Conservation (phyloP, 2,113 vertebrate genomes). For the Glareola pratincola region DNA sequence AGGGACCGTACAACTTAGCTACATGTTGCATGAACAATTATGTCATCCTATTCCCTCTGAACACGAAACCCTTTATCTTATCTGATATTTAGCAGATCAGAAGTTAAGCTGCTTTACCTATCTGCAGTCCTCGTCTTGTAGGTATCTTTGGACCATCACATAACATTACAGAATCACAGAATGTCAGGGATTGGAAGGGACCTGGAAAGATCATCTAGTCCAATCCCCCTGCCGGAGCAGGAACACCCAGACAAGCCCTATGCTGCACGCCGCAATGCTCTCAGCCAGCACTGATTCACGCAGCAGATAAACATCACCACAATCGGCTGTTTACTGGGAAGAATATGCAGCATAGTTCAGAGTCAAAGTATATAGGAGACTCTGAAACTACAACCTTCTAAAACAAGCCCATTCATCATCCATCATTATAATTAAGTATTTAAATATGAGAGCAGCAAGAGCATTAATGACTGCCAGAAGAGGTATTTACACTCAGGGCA, state of each 20-base stretch:
- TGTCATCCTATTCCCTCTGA: background rate
- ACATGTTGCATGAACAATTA: background rate
- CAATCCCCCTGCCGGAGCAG: too few relatives aligned
- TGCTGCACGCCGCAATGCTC: rapidly evolving
- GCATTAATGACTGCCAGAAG: background rate
- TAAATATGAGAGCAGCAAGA: background rate
- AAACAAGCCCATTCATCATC: background rate
- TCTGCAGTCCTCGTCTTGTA: background rate
- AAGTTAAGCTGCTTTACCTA: background rate
- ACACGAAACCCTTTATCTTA: background rate
- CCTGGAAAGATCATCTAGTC: too few relatives aligned
- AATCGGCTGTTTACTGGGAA: rapidly evolving
- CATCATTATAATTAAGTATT: background rate
- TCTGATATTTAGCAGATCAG: background rate
- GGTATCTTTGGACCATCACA: background rate
- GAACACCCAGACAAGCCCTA: too few relatives aligned
- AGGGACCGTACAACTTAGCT: too few relatives aligned
- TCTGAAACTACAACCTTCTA: background rate
- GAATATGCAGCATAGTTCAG: background rate
- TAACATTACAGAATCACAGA: too few relatives aligned
- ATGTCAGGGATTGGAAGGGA: too few relatives aligned
- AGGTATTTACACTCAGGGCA: background rate
- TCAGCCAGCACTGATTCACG: background rate
- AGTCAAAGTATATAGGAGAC: too few relatives aligned
- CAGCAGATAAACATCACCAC: background rate